phyloP scores from a whole-genome alignment of 2,113 vertebrate genomes.

The Tenebrosternarchus preto region DNA sequence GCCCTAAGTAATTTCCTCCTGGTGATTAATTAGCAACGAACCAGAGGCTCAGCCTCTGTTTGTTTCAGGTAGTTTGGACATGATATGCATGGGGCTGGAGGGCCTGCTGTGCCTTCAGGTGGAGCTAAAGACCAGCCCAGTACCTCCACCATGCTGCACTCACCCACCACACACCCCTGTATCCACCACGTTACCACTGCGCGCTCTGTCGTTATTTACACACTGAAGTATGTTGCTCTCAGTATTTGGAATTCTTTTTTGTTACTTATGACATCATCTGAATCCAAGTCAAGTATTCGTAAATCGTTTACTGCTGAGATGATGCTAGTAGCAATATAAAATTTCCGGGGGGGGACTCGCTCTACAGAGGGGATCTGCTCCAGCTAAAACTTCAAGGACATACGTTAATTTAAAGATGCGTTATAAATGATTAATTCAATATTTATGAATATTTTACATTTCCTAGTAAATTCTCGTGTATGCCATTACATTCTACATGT shows the following conservation, averaged over 20 bases:
- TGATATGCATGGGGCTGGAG: no score
- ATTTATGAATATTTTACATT: constrained; percentile 82
- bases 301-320: constrained; percentile 61
- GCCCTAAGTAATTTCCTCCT: background rate
- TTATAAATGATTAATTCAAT: constrained; percentile 84
- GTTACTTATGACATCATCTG: constrained; percentile 64
- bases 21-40: no score
- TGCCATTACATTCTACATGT: constrained; percentile 74
- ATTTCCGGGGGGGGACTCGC: constrained; percentile 74
- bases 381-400: constrained; percentile 78
- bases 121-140: background rate
- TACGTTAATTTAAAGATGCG: constrained; percentile 80
- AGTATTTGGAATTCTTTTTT: constrained; percentile 34
- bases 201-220: background rate
- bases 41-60: background rate
- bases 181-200: background rate
- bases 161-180: background rate
- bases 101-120: background rate
- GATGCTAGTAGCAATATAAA: constrained; percentile 72
- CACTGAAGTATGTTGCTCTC: background rate
- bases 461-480: constrained; percentile 79
- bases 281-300: constrained; percentile 76
- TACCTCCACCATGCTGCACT: background rate
- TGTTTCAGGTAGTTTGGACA: no score
- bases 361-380: constrained; percentile 59